phyloP scores from a whole-genome alignment of 2,797 vertebrate species.

The Gadopsis bispinosus region DNA sequence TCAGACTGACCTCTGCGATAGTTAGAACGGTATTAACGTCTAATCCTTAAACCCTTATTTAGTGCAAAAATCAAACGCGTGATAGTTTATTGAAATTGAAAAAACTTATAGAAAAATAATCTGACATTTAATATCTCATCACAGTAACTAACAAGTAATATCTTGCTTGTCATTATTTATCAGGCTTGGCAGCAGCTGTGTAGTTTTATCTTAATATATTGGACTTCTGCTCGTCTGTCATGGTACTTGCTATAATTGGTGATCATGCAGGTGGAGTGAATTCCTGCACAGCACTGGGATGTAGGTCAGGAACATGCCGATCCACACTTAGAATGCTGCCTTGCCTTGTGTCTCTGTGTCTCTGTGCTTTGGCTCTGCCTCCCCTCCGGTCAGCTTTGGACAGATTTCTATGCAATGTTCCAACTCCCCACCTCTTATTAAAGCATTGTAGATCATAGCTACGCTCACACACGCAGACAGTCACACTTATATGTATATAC shows the following conservation, averaged over 20 bases:
- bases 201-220: background rate
- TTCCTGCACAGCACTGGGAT: constrained; percentile 24
- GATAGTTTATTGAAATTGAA: background rate
- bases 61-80: background rate
- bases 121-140: background rate
- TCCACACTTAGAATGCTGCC: constrained; percentile 12
- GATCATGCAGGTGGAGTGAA: constrained; percentile 38
- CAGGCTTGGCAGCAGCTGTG: background rate
- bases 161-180: constrained; percentile 16
- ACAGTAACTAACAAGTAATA: background rate
- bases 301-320: constrained; percentile 46
- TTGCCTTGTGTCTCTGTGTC: constrained; percentile 17
- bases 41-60: background rate
- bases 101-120: background rate
- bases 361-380: constrained; percentile 41
- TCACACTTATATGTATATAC: constrained; percentile 24
- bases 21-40: background rate
- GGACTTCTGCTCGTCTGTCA: constrained; percentile 7
- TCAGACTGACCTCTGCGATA: background rate
- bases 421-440: constrained; percentile 63
- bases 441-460: constrained; percentile 34
- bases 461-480: constrained; percentile 16
- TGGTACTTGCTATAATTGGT: constrained; percentile 4
- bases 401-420: constrained; percentile 75
- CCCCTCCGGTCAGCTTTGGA: constrained; percentile 39